A percentile compares a stretch with the other conserved stretches of the same genome.
These are phyloP conservation scores for Guaruba guarouba DNA, from an alignment of 2,113 vertebrate genomes.

Conservation along the genomic window DNA sequence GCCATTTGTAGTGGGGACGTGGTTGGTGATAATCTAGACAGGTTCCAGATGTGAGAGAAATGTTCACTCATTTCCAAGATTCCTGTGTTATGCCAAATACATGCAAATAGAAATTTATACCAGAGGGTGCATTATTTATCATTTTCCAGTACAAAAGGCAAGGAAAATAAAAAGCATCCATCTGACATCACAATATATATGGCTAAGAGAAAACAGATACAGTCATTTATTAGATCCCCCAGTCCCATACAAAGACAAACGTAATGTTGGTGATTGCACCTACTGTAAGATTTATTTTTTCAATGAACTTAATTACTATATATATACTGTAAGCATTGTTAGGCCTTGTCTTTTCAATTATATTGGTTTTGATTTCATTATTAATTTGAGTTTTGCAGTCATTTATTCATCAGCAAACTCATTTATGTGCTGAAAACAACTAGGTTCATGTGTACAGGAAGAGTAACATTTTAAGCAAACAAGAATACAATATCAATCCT, in stretches of 20 bases:
- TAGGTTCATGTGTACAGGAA: not conserved
- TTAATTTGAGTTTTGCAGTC: not conserved
- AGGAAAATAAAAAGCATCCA: constrained; percentile 17
- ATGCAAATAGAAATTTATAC: not conserved
- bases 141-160: not conserved
- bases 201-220: not conserved
- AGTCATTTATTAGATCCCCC: not conserved
- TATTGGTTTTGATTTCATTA: not conserved
- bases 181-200: not conserved
- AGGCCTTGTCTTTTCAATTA: not conserved
- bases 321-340: not conserved
- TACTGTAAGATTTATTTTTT: not conserved
- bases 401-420: not conserved
- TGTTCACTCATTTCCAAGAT: constrained; percentile 32
- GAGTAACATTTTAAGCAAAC: not conserved
- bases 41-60: constrained; percentile 34
- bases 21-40: constrained; percentile 28
- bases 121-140: not conserved
- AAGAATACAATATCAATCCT: not conserved
- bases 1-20: not conserved
- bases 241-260: not conserved
- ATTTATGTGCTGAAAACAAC: not conserved
- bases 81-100: constrained; percentile 11
- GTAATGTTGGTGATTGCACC: not conserved
- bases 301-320: not conserved